Base-by-base conservation (phyloP, 2,797 vertebrate genomes). In the Sebastes paucispinis region DNA sequence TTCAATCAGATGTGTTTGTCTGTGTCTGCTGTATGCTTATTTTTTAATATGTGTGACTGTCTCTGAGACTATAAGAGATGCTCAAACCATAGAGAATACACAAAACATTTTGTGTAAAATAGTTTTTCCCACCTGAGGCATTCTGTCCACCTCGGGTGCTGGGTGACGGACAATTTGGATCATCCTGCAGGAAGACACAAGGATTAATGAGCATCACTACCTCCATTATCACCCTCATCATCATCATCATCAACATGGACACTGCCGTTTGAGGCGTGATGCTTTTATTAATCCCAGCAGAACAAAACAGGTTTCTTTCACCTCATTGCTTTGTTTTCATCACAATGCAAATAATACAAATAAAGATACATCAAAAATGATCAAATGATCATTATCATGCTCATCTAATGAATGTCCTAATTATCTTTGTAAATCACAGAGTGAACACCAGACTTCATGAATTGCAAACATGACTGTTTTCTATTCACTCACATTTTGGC, bases 401-500 rank as follows among this genome's bases (percentile, higher is more conserved):
- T 83, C 14, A 16, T 76, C 8, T 73, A 73, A 75, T 69, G 22
- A 29, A 58, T 16, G n/a, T 22, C 29, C 34, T 75, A 67, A 74
- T 14, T 24, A 54, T 82, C 14, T 6, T 3, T 5, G 13, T 70
- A 59, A 67, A 72, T 76, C 24, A 64, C 57, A 57, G 4, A 24
- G n/a, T 1, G 18, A 80, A 50, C 47, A 60, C 1, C 10, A 13
- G 62, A 36, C 22, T 43, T 60, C 22, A 54, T 24, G 6, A 75
- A 50, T 8, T 55, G 10, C 13, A 58, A 57, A 54, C 16, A 4
- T 62, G 22, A 2, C 18, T 25, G 57, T 57, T 76, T 71, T 9
- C 4, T 4, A n/a, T 59, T 22, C 50, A 94, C 97, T 97, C 88
- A 99, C 98, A 1, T 95, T 98, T 96, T 98, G 98, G 94, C 96